These are phyloP conservation scores for Dryococelus australis DNA, from an alignment of 2,888 invertebrate genomes.

Conservation along the genomic window DNA sequence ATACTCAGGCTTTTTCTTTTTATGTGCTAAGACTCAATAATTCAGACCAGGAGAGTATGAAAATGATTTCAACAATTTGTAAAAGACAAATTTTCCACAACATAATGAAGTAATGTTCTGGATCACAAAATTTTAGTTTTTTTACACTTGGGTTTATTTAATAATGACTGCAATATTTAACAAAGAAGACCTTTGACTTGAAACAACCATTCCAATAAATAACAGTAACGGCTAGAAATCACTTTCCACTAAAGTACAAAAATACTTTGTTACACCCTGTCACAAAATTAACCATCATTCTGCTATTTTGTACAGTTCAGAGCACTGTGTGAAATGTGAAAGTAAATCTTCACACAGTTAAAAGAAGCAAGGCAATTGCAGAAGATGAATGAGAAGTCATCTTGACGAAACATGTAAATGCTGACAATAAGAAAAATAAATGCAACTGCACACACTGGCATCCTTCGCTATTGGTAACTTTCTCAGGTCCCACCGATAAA, in stretches of 20 bases:
- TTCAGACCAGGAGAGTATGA: not conserved
- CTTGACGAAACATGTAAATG: not conserved
- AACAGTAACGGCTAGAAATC: not conserved
- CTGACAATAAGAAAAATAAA: not conserved
- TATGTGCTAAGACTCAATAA: not conserved
- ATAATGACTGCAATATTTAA: not conserved
- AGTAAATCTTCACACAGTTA: not conserved
- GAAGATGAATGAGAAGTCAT: not conserved
- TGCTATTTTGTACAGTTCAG: not conserved
- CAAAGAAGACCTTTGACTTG: not conserved
- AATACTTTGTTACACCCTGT: not conserved
- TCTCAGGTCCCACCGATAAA: not conserved
- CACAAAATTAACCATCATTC: not conserved
- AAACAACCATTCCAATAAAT: not conserved
- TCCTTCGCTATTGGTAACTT: not conserved
- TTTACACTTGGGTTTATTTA: not conserved
- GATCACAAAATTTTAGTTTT: not conserved
- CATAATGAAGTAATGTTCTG: not conserved
- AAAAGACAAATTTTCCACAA: not conserved
- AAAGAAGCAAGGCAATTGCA: not conserved
- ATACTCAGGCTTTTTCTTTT: not conserved
- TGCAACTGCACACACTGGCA: not conserved
- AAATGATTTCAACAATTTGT: not conserved
- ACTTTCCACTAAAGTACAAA: not conserved
- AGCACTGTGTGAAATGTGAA: not conserved